Base-by-base conservation (phyloP, 2,888 invertebrate species). In the Gortyna flavago region DNA sequence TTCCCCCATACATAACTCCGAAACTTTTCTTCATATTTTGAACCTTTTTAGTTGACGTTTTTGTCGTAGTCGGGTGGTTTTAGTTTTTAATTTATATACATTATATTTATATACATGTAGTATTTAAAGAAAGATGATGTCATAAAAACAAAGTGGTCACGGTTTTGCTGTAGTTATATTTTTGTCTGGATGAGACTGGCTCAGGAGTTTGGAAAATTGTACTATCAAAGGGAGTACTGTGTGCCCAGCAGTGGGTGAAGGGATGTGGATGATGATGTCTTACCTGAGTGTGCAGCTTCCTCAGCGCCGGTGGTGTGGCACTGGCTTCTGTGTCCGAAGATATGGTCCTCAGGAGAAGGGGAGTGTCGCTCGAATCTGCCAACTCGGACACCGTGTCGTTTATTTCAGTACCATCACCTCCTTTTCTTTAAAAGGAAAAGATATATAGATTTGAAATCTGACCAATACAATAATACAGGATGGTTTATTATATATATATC, bases 321-420 rank as follows among this genome's bases (percentile, higher is more conserved):
- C 94, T 94, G n/a, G 95, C 93, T 75, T 96, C 96, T 0, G 96
- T 97, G 90, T 97, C 98, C 21, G 97, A 97, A 16, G 97, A 97
- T 90, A 97, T 97, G 21, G 97, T 97, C 70, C 97, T 93, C 69
- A 97, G 91, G 59, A 97, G 88, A 78, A 97, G 95, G 66, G 97
- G 97, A 7, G 96, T 95, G 76, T 96, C 96, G 74, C 93, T 94
- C 0, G 95, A 94, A 83, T 96, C 96, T 0, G 93, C 95, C 75
- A 95, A 87, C 62, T 96, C 96, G 0, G 94, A 91, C 41, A 93
- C 93, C 1, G 93, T 91, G 76, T 96, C 96, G 81, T 94, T 94
- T 11, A 93, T 89, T 79, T 96, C 96, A 9, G 92, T 84, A 3
- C 93, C 95, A 68, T 95, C 96, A 3, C 91, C 94, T 8, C 92